A percentile compares a stretch with the other conserved stretches of the same genome.
Evolutionary conservation across 2,888 invertebrate species (phyloP).

Genomic region (Xestia rhomboidea): DNA sequence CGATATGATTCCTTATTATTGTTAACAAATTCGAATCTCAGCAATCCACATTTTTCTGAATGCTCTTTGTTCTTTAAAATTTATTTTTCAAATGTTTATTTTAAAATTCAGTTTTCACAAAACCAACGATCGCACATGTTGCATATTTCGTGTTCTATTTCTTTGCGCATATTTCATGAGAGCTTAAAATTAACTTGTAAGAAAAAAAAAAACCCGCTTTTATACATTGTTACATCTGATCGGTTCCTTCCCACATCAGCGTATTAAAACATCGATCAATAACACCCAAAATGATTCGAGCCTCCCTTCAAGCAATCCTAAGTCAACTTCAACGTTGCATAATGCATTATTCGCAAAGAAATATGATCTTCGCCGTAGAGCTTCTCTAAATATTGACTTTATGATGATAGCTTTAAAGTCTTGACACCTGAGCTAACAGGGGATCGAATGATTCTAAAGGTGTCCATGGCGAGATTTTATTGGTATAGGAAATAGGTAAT

Average conservation of each 20-base stretch:
- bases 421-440: constrained; percentile 87
- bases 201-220: not conserved
- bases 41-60: constrained; percentile 51
- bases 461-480: constrained; percentile 60
- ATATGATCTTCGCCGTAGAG: constrained; percentile 82
- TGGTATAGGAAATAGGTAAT: constrained; percentile 36
- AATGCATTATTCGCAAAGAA: constrained; percentile 84
- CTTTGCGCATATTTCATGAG: not conserved
- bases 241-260: constrained; percentile 7
- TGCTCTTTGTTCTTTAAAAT: constrained; percentile 23
- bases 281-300: constrained; percentile 46
- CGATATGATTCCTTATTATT: constrained; percentile 75
- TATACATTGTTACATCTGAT: constrained; percentile 1
- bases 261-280: constrained; percentile 41
- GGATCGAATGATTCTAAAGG: constrained; percentile 50
- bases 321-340: constrained; percentile 83
- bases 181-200: not conserved
- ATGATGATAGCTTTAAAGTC: constrained; percentile 78
- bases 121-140: not conserved
- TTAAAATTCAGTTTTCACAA: not conserved
- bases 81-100: not conserved
- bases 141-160: not conserved
- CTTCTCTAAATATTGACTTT: constrained; percentile 83
- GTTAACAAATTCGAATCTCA: constrained; percentile 74
- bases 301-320: constrained; percentile 76